Percentiles rank a stretch among this genome's conserved stretches.
Conservation (phyloP, 2,888 invertebrate genomes). For the Bombylius discolor region DNA sequence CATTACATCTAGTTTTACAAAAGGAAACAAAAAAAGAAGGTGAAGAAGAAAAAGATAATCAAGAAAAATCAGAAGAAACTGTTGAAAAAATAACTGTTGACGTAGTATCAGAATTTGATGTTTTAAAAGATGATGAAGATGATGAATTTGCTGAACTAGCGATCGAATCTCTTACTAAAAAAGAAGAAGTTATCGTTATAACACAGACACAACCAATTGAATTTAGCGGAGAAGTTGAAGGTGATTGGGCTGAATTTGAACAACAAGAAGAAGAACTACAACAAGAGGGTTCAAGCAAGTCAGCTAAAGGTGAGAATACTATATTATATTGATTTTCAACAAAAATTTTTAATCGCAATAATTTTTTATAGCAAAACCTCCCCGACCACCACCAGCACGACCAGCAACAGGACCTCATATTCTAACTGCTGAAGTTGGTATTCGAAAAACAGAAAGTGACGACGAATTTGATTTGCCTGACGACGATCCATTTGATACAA, state of each 20-base stretch:
- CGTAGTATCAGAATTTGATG: constrained; percentile 43
- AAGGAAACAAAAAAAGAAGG: constrained; percentile 35
- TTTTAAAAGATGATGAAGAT: constrained; percentile 48
- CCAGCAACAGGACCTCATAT: constrained; percentile 23
- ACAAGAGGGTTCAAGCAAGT: constrained; percentile 20
- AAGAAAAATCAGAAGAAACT: constrained; percentile 14
- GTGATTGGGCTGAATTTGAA: constrained; percentile 56
- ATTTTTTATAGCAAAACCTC: constrained; percentile 28
- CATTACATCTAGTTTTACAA: constrained; percentile 43
- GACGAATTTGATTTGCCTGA: constrained; percentile 44
- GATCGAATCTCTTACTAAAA: constrained; percentile 56
- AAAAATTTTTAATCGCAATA: too few relatives aligned
- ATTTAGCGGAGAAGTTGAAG: constrained; percentile 37
- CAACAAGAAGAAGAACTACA: constrained; percentile 40
- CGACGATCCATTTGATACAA: constrained; percentile 69
- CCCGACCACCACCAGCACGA: constrained; percentile 34
- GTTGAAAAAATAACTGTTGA: constrained; percentile 16
- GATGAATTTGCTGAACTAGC: constrained; percentile 69
- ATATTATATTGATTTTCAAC: too few relatives aligned
- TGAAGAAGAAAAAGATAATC: constrained; percentile 22
- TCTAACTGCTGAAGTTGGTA: constrained; percentile 20
- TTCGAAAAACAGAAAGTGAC: constrained; percentile 32
- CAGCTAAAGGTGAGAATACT: constrained; percentile 33
- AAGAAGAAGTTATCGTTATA: constrained; percentile 37
- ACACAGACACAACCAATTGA: constrained; percentile 38